phyloP scores from a whole-genome alignment of 2,113 vertebrate genomes.

The Tenrec ecaudatus region DNA sequence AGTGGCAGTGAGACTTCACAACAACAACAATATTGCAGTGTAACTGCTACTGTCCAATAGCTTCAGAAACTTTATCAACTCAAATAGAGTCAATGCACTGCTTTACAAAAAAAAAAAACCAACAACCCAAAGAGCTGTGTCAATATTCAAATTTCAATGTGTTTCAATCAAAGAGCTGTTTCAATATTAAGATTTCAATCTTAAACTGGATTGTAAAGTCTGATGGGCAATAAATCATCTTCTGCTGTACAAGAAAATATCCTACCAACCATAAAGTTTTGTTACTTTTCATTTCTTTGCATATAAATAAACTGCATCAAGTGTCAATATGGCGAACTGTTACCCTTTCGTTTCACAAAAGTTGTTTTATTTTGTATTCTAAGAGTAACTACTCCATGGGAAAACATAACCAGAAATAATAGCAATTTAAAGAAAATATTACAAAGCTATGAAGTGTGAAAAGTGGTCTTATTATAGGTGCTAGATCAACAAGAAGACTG shows the following conservation, averaged over 20 bases:
- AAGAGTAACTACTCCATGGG: not conserved
- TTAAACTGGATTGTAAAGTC: not conserved
- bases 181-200: not conserved
- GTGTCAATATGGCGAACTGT: not conserved
- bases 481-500: not conserved
- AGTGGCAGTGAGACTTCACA: too few relatives aligned
- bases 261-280: not conserved
- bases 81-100: not conserved
- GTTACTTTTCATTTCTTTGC: constrained; percentile 40
- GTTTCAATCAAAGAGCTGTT: too few relatives aligned
- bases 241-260: not conserved
- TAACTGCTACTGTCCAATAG: not conserved
- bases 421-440: not conserved
- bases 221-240: not conserved
- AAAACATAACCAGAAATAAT: not conserved
- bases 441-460: not conserved
- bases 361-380: not conserved
- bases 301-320: not conserved
- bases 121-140: not conserved
- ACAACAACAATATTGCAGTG: not conserved
- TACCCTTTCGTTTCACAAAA: not conserved
- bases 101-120: not conserved
- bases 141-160: not conserved
- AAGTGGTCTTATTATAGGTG: not conserved
- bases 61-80: not conserved